Conservation (phyloP, 2,113 vertebrate species). For the Nibea coibor region DNA sequence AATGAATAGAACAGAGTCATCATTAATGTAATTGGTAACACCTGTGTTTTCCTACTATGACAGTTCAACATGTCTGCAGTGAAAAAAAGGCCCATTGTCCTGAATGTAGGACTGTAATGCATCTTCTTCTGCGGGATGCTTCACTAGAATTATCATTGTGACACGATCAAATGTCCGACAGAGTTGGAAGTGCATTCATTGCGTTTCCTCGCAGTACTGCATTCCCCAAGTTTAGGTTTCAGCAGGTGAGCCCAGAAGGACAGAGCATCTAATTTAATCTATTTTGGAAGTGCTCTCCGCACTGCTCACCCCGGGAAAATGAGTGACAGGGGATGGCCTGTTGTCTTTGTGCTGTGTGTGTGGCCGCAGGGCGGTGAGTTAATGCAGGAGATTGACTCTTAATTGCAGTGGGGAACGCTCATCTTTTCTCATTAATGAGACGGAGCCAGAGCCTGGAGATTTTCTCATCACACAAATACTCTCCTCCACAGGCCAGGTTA, state of each 20-base stretch:
- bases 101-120: not conserved
- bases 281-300: constrained; percentile 66
- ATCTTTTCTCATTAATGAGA: constrained; percentile 84
- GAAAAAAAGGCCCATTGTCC: not conserved
- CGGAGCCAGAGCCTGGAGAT: constrained; percentile 74
- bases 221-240: constrained; percentile 77
- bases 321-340: constrained; percentile 79
- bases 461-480: constrained; percentile 75
- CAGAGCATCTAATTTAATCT: constrained; percentile 77
- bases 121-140: not conserved
- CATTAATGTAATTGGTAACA: not conserved
- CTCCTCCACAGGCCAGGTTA: constrained; percentile 74
- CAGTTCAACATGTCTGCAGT: not conserved
- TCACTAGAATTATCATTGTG: constrained; percentile 23
- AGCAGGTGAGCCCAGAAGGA: constrained; percentile 78
- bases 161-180: constrained; percentile 58
- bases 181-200: constrained; percentile 49
- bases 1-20: not conserved
- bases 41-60: not conserved
- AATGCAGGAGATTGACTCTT: constrained; percentile 84
- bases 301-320: constrained; percentile 71
- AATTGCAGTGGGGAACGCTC: constrained; percentile 83
- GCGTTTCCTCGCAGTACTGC: constrained; percentile 64
- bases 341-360: constrained; percentile 83
- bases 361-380: constrained; percentile 79